A percentile compares a stretch with the other conserved stretches of the same genome.
phyloP scores from a whole-genome alignment of 1,140 invertebrate species.

The Ganaspis sp. region DNA sequence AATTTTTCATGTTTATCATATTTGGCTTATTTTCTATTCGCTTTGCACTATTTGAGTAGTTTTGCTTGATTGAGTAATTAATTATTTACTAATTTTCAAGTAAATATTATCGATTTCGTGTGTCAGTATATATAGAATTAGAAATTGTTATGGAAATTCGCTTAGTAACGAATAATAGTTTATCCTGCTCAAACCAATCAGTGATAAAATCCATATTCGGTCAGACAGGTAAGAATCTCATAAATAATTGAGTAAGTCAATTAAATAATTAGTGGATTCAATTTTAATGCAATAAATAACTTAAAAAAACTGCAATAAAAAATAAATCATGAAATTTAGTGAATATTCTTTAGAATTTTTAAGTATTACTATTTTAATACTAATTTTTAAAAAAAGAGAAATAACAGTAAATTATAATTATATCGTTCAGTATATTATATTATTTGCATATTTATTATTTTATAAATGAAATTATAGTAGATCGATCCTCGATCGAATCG shows the following conservation, averaged over 20 bases:
- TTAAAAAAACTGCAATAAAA: too few species aligned
- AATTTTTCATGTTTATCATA: neutral
- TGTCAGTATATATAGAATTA: neutral
- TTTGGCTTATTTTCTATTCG: neutral
- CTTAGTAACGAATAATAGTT: neutral
- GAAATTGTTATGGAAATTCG: neutral
- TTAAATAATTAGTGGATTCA: neutral
- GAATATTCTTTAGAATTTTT: too few species aligned
- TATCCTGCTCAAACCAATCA: neutral
- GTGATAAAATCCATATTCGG: constrained; percentile 1
- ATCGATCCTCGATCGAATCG: too few species aligned
- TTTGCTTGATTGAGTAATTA: neutral
- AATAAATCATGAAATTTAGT: too few species aligned
- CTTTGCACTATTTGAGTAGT: neutral
- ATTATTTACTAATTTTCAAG: neutral
- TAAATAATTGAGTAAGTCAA: neutral
- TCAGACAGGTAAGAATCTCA: neutral
- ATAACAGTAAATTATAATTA: too few species aligned
- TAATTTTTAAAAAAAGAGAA: too few species aligned
- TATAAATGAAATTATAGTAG: too few species aligned
- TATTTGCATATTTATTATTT: too few species aligned
- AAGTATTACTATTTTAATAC: too few species aligned
- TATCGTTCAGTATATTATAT: too few species aligned
- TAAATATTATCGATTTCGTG: neutral
- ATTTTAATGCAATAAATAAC: neutral